Base-by-base conservation (phyloP, 2,113 vertebrate species). In the Castor canadensis region DNA sequence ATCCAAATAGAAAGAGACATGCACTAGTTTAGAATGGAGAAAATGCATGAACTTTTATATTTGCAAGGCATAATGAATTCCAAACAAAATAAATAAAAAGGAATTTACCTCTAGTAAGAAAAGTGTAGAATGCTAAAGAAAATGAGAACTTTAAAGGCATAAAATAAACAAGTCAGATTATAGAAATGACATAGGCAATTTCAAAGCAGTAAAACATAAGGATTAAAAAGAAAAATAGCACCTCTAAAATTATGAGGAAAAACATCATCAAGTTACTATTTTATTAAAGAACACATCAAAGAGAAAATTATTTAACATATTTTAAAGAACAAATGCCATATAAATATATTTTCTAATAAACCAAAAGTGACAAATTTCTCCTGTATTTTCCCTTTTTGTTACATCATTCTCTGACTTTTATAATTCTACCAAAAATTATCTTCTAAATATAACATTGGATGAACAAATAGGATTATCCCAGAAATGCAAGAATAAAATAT, bases 381-480 rank as follows among this genome's bases (percentile, higher is more conserved):
- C 35, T 69, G 24, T 71, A 43, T 11, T 83, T 75, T 80, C 69
- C 3, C 35, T 75, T 84, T 93, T 40, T 72, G 12, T 58, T 77
- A 26, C 9, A 9, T 40, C 24, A 38, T 72, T 72, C 38, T 77
- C 47, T 87, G 32, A 9, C 3, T 87, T 87, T 89, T 87, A 15
- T 56, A 62, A 92, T 83, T 89, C 77, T 84, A 62, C 49, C n/a
- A 89, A 83, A 95, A 93, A 26, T 28, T 54, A 45, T 71, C 32
- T 92, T 82, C 26, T 75, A 66, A 76, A 77, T 40, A 71, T 85
- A 91, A 69, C 83, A 17, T 83, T 85, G 20, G 15, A 38, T 72
- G 22, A 67, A 22, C 16, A 82, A 54, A 16, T 87, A 88, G 49
- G 17, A 5, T 32, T 91, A 75, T 67, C 19, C 9, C 12, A 77